Base-by-base conservation (phyloP, 2,113 vertebrate genomes). In the Aegithalos caudatus region DNA sequence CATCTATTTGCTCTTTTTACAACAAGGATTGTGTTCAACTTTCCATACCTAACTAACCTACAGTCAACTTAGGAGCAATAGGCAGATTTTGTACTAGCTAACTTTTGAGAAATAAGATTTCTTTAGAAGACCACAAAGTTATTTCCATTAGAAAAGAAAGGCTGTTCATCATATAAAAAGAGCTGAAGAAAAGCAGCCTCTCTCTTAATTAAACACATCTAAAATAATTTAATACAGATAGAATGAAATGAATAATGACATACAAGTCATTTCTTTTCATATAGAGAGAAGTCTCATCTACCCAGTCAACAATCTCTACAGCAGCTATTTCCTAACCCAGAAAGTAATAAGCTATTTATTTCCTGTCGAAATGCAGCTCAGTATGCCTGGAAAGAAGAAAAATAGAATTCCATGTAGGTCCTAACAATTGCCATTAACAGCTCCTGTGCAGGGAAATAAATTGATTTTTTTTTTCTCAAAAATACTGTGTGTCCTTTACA, bases 331-430 rank as follows among this genome's bases (percentile, higher is more conserved):
- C n/a, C 48, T 72, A 91, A 88, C 35, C 14, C 57, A 87, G 38
- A 88, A 67, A 61, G 42, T 35, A 71, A 79, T 69, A 74, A 92
- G 35, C 11, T 74, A 76, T 96, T 94, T 95, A 74, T 91, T 95
- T 95, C 45, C 65, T 86, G n/a, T 37, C 13, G 3, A 92, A 87
- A 91, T 79, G 57, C 37, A 0, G 10, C 25, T 87, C 50, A 65
- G 48, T 81, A 54, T 64, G 3, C 64, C 47, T 64, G 56, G 64
- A 82, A 88, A 88, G 57, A 95, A 81, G 57, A 86, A 91, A 73
- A 94, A 67, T 15, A 48, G 29, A 93, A 90, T 88, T 93, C n/a
- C 27, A 10, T 38, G 31, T 81, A 94, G 67, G 23, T 81, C 11
- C 22, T 84, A 95, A 86, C 18, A 78, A 72, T 71, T 88, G 45